Conservation (phyloP, 64 coral and sea anemone species). For the Acropora tenuis region DNA sequence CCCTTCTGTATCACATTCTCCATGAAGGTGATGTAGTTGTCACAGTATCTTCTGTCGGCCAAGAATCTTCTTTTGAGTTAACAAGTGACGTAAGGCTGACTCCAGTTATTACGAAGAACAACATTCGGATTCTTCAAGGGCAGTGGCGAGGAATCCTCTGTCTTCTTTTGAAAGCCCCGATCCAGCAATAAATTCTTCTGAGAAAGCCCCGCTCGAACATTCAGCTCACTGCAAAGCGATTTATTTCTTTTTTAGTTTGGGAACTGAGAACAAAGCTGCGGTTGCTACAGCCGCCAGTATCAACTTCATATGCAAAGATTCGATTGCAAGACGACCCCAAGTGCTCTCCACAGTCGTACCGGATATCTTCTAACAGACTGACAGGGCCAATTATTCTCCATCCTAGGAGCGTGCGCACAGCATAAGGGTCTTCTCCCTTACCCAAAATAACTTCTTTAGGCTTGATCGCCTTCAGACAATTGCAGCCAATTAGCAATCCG, state of each 20-base stretch:
- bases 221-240: not conserved
- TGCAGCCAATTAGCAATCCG: slow-evolving; percentile 68
- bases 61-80: not conserved
- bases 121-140: not conserved
- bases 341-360: too few species aligned
- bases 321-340: too few species aligned
- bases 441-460: slow-evolving; percentile 68
- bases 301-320: not conserved
- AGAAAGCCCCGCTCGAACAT: slow-evolving; percentile 34
- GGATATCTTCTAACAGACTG: too few species aligned
- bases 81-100: too few species aligned
- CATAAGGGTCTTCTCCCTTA: slow-evolving; percentile 62
- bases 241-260: not conserved
- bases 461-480: slow-evolving; percentile 69
- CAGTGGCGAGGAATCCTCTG: slow-evolving; percentile 18
- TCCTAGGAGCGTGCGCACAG: not conserved
- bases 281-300: not conserved
- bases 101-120: too few species aligned
- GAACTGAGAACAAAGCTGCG: not conserved
- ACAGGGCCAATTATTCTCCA: too few species aligned
- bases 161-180: too few species aligned
- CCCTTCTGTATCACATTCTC: not conserved
- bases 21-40: slow-evolving; percentile 50
- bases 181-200: not conserved
- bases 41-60: slow-evolving; percentile 7